A percentile compares a stretch with the other conserved stretches of the same genome.
phyloP scores from a whole-genome alignment of 2,888 invertebrate genomes.

The Silvanus unidentatus region DNA sequence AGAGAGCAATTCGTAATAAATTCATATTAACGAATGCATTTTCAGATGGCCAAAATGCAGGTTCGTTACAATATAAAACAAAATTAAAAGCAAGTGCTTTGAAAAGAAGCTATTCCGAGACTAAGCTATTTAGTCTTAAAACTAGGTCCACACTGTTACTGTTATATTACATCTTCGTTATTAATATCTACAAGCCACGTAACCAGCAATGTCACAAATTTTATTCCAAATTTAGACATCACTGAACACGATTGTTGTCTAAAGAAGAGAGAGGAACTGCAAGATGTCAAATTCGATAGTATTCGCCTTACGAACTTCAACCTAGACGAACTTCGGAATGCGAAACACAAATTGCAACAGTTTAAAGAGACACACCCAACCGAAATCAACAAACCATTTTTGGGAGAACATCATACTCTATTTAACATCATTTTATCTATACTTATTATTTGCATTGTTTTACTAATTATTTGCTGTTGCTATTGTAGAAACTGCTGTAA shows the following conservation, averaged over 20 bases:
- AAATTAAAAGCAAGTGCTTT: no score
- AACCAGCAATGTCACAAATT: not conserved
- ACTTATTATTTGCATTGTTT: no score
- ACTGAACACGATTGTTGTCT: constrained; percentile 7
- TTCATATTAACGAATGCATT: no score
- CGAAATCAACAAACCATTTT: constrained; percentile 15
- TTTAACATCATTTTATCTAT: no score
- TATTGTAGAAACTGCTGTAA: no score
- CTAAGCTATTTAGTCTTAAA: not conserved
- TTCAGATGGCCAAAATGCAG: no score
- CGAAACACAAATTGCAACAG: constrained; percentile 18
- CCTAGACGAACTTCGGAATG: constrained; percentile 15
- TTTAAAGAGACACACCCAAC: constrained; percentile 13
- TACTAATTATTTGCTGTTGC: no score
- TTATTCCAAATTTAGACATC: constrained; percentile 1
- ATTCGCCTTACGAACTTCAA: constrained; percentile 15
- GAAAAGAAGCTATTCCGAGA: no score
- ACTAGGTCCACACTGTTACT: not conserved
- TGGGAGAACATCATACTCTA: no score
- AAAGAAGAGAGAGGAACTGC: constrained; percentile 7
- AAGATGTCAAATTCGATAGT: constrained; percentile 9
- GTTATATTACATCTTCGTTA: not conserved
- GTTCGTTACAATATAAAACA: no score
- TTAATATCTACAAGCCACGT: not conserved
- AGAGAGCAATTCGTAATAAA: no score